Percentiles rank a stretch among this genome's conserved stretches.
These are phyloP conservation scores for Muraenolepis orangiensis DNA, from an alignment of 2,797 vertebrate species.

Conservation along the genomic window DNA sequence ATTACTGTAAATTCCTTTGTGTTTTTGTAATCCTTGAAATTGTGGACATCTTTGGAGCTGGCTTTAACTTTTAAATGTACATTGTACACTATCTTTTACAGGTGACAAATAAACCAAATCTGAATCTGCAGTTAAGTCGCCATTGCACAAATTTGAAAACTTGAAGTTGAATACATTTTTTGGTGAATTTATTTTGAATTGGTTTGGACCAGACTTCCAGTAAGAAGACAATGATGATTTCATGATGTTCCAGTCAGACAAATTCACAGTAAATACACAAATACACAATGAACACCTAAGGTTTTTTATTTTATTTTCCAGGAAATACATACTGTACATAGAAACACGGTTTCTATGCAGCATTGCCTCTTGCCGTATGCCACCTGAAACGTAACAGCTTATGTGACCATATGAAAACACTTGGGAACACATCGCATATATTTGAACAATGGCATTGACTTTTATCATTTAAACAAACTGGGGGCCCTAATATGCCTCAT, in stretches of 20 bases:
- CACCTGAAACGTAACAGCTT: constrained; percentile 45
- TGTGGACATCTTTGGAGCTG: too few relatives aligned
- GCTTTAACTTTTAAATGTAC: too few relatives aligned
- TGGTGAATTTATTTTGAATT: background rate
- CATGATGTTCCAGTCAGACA: background rate
- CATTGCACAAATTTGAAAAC: background rate
- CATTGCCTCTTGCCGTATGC: background rate
- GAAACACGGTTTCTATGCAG: constrained; percentile 26
- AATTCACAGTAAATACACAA: constrained; percentile 2
- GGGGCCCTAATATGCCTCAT: background rate
- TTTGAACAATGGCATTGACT: background rate
- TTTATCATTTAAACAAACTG: background rate
- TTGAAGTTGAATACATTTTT: background rate
- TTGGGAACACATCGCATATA: background rate
- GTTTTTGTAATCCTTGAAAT: too few relatives aligned
- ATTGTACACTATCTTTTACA: too few relatives aligned
- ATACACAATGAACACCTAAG: constrained; percentile 4
- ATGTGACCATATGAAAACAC: background rate
- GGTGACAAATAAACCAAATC: too few relatives aligned
- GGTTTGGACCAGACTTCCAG: too few relatives aligned
- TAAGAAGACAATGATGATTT: background rate
- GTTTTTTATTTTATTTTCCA: constrained; percentile 36
- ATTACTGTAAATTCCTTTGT: too few relatives aligned
- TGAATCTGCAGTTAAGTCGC: background rate
- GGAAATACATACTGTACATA: constrained; percentile 9